Conservation (phyloP, 2,888 invertebrate genomes). For the Netelia inedita region DNA sequence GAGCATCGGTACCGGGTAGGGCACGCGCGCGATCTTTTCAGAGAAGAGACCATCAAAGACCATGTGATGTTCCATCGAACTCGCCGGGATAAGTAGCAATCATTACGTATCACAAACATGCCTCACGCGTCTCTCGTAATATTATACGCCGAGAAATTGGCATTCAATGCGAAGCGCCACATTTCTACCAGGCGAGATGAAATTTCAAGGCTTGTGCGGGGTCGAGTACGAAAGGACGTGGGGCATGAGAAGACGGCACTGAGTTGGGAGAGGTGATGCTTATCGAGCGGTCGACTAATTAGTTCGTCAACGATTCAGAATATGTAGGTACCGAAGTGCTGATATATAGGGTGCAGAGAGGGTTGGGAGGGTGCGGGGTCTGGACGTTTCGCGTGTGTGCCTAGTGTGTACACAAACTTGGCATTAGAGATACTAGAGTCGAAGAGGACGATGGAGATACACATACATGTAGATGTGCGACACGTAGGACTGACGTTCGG, state of each 20-base stretch:
- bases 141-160: slow-evolving; percentile 3
- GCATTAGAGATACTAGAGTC: not conserved
- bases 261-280: slow-evolving; percentile 21
- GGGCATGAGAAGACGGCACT: not conserved
- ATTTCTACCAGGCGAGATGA: not conserved
- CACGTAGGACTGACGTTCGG: not conserved
- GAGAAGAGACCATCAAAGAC: slow-evolving; percentile 19
- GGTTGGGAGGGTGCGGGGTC: not conserved
- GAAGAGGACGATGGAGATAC: not conserved
- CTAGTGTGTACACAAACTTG: not conserved
- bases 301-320: slow-evolving; percentile 53
- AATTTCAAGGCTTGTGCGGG: slow-evolving; percentile 14
- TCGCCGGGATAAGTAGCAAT: not conserved
- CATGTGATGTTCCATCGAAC: slow-evolving; percentile 14
- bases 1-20: not conserved
- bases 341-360: not conserved
- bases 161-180: not conserved
- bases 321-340: not conserved
- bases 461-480: not conserved
- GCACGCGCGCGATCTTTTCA: slow-evolving; percentile 20
- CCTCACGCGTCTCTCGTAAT: not conserved
- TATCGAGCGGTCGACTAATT: slow-evolving; percentile 61
- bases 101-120: slow-evolving; percentile 11
- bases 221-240: not conserved
- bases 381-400: slow-evolving; percentile 2